phyloP scores from a whole-genome alignment of 2,113 vertebrate genomes.

The Neopipo cinnamomea region DNA sequence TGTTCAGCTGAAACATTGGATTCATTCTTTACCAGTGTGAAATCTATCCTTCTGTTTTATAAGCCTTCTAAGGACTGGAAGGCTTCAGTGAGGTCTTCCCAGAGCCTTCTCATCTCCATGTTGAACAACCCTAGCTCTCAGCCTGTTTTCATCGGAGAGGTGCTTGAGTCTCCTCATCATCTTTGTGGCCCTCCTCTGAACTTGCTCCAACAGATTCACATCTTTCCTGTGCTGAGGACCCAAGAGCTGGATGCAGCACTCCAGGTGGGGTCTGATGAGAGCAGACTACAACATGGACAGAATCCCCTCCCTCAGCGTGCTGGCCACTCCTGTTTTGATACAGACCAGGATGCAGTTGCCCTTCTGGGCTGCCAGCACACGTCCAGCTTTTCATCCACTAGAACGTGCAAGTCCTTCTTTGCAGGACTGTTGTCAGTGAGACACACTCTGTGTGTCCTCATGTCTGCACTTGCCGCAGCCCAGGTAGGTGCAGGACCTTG shows the following conservation, averaged over 20 bases:
- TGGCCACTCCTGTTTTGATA: not conserved
- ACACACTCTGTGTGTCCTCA: not conserved
- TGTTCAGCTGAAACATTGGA: not conserved
- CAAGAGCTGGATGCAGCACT: not conserved
- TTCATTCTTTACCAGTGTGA: not conserved
- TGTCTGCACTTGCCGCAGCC: not conserved
- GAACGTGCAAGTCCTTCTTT: not conserved
- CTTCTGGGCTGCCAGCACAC: not conserved
- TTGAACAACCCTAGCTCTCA: not conserved
- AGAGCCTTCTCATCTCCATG: not conserved
- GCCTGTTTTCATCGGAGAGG: not conserved
- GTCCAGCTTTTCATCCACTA: not conserved
- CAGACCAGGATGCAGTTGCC: not conserved
- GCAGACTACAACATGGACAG: not conserved
- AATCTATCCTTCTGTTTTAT: not conserved
- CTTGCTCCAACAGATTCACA: not conserved
- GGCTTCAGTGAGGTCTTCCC: not conserved
- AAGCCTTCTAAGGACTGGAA: not conserved
- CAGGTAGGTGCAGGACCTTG: not conserved
- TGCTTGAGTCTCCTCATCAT: not conserved
- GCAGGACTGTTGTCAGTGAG: not conserved
- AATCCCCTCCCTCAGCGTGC: not conserved
- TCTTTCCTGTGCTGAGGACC: not conserved
- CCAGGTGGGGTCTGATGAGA: not conserved
- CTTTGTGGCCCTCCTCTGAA: not conserved